phyloP scores from a whole-genome alignment of 2,888 invertebrate genomes.

The Hermaeophaga mercurialis region DNA sequence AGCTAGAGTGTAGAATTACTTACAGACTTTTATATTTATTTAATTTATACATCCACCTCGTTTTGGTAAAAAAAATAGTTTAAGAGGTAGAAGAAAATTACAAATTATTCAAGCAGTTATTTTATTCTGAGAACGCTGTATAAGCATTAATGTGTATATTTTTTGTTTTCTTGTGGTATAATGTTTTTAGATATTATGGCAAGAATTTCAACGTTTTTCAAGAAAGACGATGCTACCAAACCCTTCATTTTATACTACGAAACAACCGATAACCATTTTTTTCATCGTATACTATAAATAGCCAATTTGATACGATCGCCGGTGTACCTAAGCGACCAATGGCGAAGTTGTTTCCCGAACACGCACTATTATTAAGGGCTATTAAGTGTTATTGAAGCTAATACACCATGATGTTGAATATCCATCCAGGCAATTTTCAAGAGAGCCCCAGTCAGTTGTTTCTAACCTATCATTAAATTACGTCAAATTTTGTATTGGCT shows the following conservation, averaged over 20 bases:
- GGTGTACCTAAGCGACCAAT: constrained; percentile 48
- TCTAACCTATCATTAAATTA: constrained; percentile 54
- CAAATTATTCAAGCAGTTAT: too few relatives aligned
- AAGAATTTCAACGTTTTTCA: too few relatives aligned
- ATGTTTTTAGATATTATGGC: too few relatives aligned
- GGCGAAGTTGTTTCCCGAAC: constrained; percentile 49
- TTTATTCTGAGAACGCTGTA: too few relatives aligned
- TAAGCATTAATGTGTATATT: too few relatives aligned
- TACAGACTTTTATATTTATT: too few relatives aligned
- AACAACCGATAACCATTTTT: constrained; percentile 59
- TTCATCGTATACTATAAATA: constrained; percentile 55
- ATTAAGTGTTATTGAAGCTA: constrained; percentile 59
- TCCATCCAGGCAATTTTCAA: constrained; percentile 52
- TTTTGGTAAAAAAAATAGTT: too few relatives aligned
- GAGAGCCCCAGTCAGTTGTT: constrained; percentile 40
- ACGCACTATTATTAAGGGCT: constrained; percentile 59
- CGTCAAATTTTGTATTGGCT: constrained; percentile 49
- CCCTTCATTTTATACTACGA: constrained; percentile 54
- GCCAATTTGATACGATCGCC: constrained; percentile 58
- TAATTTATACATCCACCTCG: too few relatives aligned
- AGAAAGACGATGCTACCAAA: constrained; percentile 24
- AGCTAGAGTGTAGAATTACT: too few relatives aligned
- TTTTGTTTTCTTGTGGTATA: too few relatives aligned
- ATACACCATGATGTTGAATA: constrained; percentile 54
- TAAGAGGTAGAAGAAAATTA: too few relatives aligned